These are phyloP conservation scores for Nannoperca obscura DNA, from an alignment of 2,797 vertebrate species.

Conservation along the genomic window DNA sequence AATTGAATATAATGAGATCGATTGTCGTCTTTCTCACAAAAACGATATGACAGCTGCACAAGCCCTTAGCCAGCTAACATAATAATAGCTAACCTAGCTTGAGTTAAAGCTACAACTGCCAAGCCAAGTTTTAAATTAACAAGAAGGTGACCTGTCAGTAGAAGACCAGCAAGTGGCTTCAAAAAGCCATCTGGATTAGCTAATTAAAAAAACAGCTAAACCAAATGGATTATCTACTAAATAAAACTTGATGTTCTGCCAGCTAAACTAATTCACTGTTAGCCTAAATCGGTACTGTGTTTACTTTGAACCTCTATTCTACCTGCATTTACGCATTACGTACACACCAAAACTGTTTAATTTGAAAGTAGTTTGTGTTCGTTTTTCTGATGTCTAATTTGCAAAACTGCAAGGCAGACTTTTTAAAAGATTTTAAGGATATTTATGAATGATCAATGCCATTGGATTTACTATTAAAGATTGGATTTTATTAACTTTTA, in stretches of 20 bases:
- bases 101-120: background rate
- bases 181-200: slow-evolving; percentile 24
- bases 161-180: slow-evolving; percentile 17
- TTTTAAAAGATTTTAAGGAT: background rate
- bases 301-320: background rate
- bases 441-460: background rate
- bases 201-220: slow-evolving; percentile 29
- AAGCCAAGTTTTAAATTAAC: background rate
- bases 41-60: background rate
- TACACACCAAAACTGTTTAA: background rate
- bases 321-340: background rate
- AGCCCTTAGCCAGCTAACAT: background rate
- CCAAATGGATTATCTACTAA: slow-evolving; percentile 32
- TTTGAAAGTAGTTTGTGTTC: background rate
- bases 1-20: too few relatives aligned
- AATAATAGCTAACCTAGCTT: background rate
- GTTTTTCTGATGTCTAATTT: background rate
- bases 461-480: background rate
- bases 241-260: slow-evolving; percentile 36
- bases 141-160: slow-evolving; percentile 14
- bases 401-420: too few relatives aligned
- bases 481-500: background rate
- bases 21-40: background rate
- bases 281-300: background rate
- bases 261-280: background rate